A percentile compares a stretch with the other conserved stretches of the same genome.
These are phyloP conservation scores for Andrena camellia DNA, from an alignment of 2,888 invertebrate species.

Conservation along the genomic window DNA sequence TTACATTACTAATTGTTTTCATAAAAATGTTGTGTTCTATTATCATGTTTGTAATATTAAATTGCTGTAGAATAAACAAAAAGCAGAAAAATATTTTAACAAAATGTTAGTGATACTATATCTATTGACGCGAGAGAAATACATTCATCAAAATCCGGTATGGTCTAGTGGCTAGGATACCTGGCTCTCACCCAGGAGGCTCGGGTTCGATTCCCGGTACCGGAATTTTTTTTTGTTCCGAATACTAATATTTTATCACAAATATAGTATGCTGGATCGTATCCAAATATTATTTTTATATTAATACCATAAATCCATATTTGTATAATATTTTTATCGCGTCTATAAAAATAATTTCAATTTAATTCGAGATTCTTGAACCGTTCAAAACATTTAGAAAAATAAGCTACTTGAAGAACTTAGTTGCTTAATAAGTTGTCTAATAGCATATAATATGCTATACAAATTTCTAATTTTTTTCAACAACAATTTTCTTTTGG, in stretches of 20 bases:
- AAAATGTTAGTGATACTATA: neutral
- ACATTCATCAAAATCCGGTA: conserved; percentile 82
- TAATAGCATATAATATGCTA: too few species aligned
- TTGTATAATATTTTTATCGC: neutral
- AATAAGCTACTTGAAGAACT: too few species aligned
- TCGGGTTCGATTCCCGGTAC: conserved; percentile 89
- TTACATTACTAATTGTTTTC: too few species aligned
- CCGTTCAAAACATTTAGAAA: too few species aligned
- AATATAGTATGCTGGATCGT: neutral
- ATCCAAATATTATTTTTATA: neutral
- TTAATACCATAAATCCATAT: neutral
- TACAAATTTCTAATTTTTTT: too few species aligned
- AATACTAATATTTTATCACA: neutral
- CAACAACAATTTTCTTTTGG: too few species aligned
- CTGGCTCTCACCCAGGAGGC: conserved; percentile 88
- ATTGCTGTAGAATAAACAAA: too few species aligned
- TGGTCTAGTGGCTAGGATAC: conserved; percentile 88
- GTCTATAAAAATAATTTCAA: too few species aligned
- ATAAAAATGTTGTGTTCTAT: too few species aligned
- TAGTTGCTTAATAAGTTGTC: too few species aligned
- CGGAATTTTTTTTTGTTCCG: conserved; percentile 77
- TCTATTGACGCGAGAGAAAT: neutral
- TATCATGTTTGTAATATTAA: too few species aligned
- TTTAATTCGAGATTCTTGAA: too few species aligned
- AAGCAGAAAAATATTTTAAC: neutral